These are phyloP conservation scores for Heterochromis multidens DNA, from an alignment of 2,113 vertebrate species.

Conservation along the genomic window DNA sequence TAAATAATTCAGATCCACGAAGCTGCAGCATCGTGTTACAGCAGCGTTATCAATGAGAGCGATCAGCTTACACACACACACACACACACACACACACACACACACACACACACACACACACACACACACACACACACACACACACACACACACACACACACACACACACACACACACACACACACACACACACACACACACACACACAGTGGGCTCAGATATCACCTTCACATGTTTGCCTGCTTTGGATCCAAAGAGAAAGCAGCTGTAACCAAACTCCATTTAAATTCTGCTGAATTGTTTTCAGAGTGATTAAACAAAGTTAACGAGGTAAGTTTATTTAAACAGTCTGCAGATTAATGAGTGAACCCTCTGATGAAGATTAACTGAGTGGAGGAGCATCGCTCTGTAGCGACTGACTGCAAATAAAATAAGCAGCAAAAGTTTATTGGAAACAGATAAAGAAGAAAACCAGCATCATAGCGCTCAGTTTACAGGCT, in stretches of 20 bases:
- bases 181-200: not conserved
- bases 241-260: not conserved
- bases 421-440: too few species aligned
- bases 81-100: not conserved
- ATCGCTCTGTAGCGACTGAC: too few species aligned
- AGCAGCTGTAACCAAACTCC: not conserved
- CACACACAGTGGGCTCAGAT: not conserved
- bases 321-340: not conserved
- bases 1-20: conserved; percentile 20
- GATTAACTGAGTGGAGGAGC: too few species aligned
- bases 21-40: conserved; percentile 1
- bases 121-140: not conserved
- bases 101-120: not conserved
- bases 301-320: not conserved
- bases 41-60: not conserved
- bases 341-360: not conserved
- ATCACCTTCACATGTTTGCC: not conserved
- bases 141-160: not conserved
- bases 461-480: too few species aligned
- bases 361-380: too few species aligned
- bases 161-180: not conserved
- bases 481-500: too few species aligned
- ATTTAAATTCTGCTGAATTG: not conserved
- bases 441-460: too few species aligned
- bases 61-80: not conserved